Base-by-base conservation (phyloP, 2,113 vertebrate genomes). In the Mus pahari region DNA sequence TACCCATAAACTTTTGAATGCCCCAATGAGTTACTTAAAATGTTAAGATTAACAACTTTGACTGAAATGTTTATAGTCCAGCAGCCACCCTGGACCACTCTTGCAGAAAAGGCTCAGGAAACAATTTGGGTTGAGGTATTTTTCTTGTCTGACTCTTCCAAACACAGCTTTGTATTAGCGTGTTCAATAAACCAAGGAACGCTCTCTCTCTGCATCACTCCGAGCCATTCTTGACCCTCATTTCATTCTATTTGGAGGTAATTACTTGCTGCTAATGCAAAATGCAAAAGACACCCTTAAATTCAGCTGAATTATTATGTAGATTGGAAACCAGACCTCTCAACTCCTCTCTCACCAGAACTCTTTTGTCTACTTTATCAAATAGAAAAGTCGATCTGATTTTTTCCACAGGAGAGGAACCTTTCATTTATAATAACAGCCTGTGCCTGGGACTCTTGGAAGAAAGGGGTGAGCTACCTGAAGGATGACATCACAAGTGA, bases 221-320 rank as follows among this genome's bases (percentile, higher is more conserved):
- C 92, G 95, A 98, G 97, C 81, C 95, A 93, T 81, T 96, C 93
- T 97, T 97, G 97, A 98, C 97, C 98, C 94, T 97, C 94, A 97
- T 97, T 98, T 98, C 94, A 98, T 98, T 97, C 97, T 95, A 96
- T 91, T 94, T 98, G 92, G 89, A 98, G 94, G 98, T 97, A 98
- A 98, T 98, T 97, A 98, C 83, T 98, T 97, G 92, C 97, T 97
- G 91, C 71, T 98, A 97, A 98, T 95, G 86, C 50, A 96, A 97
- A 97, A 88, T 97, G 95, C 91, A 95, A 97, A 97, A 97, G 94
- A 95, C 86, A 97, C 95, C 89, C 89, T 96, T 94, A 90, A 98
- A 98, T 96, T 97, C 97, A 96, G 93, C 89, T 93, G 86, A 97
- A 91, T 97, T 96, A 97, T 95, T 97, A 94, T 95, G 74, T 66